Base-by-base conservation (phyloP, 1,140 invertebrate genomes). In the Trialeurodes vaporariorum region DNA sequence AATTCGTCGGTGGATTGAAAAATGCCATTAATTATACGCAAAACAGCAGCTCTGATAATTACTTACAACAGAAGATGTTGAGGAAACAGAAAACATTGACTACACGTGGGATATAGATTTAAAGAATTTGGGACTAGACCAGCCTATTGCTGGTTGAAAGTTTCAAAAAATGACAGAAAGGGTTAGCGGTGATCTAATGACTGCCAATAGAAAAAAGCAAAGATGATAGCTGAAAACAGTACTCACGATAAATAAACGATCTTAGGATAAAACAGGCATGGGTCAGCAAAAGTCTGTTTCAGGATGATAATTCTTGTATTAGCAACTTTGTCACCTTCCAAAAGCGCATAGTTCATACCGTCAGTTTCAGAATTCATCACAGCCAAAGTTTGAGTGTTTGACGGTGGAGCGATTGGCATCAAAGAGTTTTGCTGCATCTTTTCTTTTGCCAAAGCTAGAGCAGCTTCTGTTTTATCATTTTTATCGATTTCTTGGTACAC, bases 401-500 rank as follows among this genome's bases (percentile, higher is more conserved):
- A 49, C n/a, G n/a, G n/a, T 49, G 34, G 34, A 17, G 17, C 34
- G 17, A 9, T 17, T 49, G 17, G 34, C 17, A 49, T 9, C 5
- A 17, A 5, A 9, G 34, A 17, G 5, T 5, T 49, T 49, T 49
- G 34, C 17, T 49, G 34, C 5, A 17, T 9, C 34, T 49, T 49
- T 49, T 49, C 5, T 49, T 49, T 49, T 5, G 34, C 5, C 17
- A 9, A 5, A 5, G 5, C 34, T 49, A 49, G 17, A 49, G 5
- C 17, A 49, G 17, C 34, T 9, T 5, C 5, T 49, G 5, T 49
- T 9, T 49, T 49, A 49, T 49, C 34, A 49, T 49, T 49, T 49
- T 49, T 49, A 17, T 49, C 34, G 21, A 58, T 65, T 58, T 34
- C 64, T 58, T 66, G 64, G 68, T 69, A 63, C 27, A 61, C 66